Base-by-base conservation (phyloP, 1,140 invertebrate species). In the Caenorhabditis inopinata region DNA sequence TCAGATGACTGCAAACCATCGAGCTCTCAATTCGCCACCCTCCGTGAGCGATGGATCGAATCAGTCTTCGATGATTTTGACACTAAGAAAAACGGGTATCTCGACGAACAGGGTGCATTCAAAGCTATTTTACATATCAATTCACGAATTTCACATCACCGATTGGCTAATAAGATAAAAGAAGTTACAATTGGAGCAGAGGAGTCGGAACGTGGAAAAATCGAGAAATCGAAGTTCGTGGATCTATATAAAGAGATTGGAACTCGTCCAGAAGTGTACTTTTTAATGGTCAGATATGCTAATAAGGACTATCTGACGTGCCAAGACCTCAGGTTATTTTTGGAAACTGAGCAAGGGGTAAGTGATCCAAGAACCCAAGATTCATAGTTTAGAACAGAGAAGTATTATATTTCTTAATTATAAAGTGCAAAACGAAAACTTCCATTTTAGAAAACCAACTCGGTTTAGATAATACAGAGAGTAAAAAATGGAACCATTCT, bases 271-370 rank as follows among this genome's bases (percentile, higher is more conserved):
- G 92, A 92, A 88, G 91, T 92, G 18, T 92, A 92, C 85, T 92
- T 92, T 86, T 89, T 92, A 25, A 88, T 92, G 82, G 91, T 92
- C 73, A 89, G 92, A 90, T 92, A 92, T 87, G 90, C 92, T 47
- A 92, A 92, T 84, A 92, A 92, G 87, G 92, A 92, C 85, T 92
- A 91, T 86, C 88, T 92, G 83, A 90, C 90, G 6, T 88, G 89
- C 23, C 92, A 92, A 85, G 92, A 92, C 86, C 86, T 92, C 51
- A 89, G 90, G 80, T 85, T 92, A 62, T 92, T 92, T 86, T 86
- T 92, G 80, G 92, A 92, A 88, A 91, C 91, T 25, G 92, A 92
- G 88, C 92, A 92, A 90, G 92, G 91, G 84, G 91, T 92, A 86
- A 89, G 89, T 89, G n/a, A n/a, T n/a, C n/a, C n/a, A n/a, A n/a